These are phyloP conservation scores for Pogonocichla stellata DNA, from an alignment of 2,113 vertebrate genomes.

Conservation along the genomic window DNA sequence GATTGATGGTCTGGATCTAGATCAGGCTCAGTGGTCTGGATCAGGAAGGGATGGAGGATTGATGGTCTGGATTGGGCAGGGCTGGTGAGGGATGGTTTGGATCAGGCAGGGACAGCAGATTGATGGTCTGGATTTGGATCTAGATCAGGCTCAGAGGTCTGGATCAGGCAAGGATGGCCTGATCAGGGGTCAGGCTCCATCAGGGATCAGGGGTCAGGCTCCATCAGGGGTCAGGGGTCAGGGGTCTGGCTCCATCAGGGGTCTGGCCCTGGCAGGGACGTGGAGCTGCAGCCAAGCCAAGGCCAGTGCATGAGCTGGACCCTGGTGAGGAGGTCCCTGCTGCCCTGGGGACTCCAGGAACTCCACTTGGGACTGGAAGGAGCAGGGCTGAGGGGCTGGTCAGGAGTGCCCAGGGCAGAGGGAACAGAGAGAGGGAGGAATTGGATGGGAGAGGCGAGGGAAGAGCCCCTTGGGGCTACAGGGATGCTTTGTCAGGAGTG, in stretches of 20 bases:
- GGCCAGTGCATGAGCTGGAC: neutral
- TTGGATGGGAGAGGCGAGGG: neutral
- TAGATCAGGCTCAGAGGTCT: too few species aligned
- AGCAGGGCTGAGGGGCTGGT: neutral
- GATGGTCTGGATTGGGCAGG: too few species aligned
- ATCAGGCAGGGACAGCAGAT: neutral
- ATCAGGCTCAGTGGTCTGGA: too few species aligned
- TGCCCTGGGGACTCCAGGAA: neutral
- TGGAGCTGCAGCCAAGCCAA: too few species aligned
- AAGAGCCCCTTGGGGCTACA: accelerated
- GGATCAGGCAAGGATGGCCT: too few species aligned
- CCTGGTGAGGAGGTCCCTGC: neutral
- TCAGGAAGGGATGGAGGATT: neutral
- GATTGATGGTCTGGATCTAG: too few species aligned
- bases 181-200: neutral
- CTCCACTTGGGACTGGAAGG: neutral
- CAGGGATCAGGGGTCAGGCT: neutral
- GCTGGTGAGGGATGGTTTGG: too few species aligned
- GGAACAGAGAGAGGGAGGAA: neutral
- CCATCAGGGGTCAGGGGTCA: too few species aligned
- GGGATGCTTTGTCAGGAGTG: neutral
- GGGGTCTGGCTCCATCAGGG: too few species aligned
- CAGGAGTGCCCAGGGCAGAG: neutral
- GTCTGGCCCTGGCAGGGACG: accelerated
- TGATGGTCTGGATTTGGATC: neutral